These are phyloP conservation scores for Pseudomyrmex cubaensis DNA, from an alignment of 1,140 invertebrate genomes.

Conservation along the genomic window DNA sequence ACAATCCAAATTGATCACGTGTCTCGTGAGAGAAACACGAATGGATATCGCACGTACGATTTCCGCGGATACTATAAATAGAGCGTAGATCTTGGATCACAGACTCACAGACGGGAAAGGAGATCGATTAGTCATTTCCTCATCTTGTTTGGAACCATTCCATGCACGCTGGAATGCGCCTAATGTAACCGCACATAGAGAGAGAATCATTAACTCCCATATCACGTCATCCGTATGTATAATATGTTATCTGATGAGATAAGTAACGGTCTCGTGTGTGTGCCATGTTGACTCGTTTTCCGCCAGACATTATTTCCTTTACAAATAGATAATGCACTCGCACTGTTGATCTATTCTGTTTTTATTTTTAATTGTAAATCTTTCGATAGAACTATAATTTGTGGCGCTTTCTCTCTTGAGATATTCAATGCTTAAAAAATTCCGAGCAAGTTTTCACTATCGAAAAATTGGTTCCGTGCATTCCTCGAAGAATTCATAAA, in stretches of 20 bases:
- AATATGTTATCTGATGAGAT: neutral
- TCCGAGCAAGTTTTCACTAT: too few species aligned
- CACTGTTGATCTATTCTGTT: too few species aligned
- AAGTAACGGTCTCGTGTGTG: slow-evolving; percentile 22
- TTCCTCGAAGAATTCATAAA: too few species aligned
- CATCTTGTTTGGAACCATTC: slow-evolving; percentile 59
- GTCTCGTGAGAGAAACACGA: slow-evolving; percentile 15
- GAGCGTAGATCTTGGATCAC: slow-evolving; percentile 44
- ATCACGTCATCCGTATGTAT: slow-evolving; percentile 3
- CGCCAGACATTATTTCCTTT: neutral
- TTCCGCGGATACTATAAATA: slow-evolving; percentile 51
- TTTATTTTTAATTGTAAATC: too few species aligned
- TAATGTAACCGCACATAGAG: slow-evolving; percentile 20
- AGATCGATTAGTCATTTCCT: slow-evolving; percentile 64
- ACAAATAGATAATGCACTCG: too few species aligned
- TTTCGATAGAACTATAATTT: too few species aligned
- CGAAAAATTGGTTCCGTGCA: too few species aligned
- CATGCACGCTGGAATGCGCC: slow-evolving; percentile 37
- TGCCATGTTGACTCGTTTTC: slow-evolving; percentile 16
- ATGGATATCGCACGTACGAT: neutral
- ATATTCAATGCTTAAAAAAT: too few species aligned
- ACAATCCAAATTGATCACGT: slow-evolving; percentile 19
- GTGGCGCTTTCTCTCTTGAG: too few species aligned
- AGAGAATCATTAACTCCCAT: slow-evolving; percentile 44
- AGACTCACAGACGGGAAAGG: slow-evolving; percentile 9